Conservation (phyloP, 2,888 invertebrate species). For the Masnerella sp. region DNA sequence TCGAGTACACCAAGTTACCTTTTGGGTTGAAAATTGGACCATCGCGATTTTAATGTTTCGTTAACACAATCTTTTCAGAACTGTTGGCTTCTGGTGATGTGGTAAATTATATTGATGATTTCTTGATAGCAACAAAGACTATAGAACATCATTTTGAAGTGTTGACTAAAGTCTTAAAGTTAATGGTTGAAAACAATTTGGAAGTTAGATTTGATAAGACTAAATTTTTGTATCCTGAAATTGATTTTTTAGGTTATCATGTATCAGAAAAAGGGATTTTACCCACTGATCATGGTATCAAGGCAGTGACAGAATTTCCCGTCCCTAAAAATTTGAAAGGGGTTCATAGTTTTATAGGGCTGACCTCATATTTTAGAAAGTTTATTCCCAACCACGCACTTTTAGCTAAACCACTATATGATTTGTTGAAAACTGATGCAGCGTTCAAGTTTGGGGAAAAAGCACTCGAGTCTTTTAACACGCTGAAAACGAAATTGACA, state of each 20-base stretch:
- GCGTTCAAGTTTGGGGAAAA: too few species aligned
- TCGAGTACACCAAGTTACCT: not conserved
- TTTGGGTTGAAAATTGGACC: conserved; percentile 12
- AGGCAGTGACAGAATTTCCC: conserved; percentile 61
- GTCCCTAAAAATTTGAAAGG: conserved; percentile 54
- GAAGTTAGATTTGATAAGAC: conserved; percentile 60
- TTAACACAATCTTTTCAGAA: conserved; percentile 3
- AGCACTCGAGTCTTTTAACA: too few species aligned
- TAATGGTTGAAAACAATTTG: conserved; percentile 34
- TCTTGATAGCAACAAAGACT: conserved; percentile 34
- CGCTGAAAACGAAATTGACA: too few species aligned
- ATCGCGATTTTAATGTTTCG: not conserved
- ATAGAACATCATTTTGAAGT: conserved; percentile 30
- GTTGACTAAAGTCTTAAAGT: conserved; percentile 30
- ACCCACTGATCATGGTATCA: conserved; percentile 57
- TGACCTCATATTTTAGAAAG: too few species aligned
- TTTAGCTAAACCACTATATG: too few species aligned
- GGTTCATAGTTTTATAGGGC: conserved; percentile 65
- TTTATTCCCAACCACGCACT: too few species aligned
- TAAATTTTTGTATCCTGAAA: conserved; percentile 51
- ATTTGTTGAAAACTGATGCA: too few species aligned
- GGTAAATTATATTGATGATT: conserved; percentile 49
- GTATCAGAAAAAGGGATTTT: conserved; percentile 57
- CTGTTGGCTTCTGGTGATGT: conserved; percentile 8
- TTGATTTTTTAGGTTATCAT: conserved; percentile 64